A percentile compares a stretch with the other conserved stretches of the same genome.
These are phyloP conservation scores for Therioaphis trifolii DNA, from an alignment of 2,888 invertebrate genomes.

Conservation along the genomic window DNA sequence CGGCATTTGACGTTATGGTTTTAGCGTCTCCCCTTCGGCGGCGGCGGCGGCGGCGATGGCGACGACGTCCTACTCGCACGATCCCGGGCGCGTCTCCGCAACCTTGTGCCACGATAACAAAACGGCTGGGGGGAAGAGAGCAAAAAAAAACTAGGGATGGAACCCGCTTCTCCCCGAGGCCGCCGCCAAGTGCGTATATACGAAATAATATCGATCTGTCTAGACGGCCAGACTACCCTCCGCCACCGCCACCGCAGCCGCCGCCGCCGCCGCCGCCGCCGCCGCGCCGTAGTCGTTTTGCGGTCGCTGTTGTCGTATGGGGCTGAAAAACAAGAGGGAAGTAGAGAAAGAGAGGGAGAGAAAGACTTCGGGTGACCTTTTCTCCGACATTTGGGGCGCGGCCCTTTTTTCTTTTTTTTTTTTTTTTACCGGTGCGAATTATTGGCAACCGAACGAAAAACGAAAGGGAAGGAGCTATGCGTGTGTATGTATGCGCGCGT, in stretches of 20 bases:
- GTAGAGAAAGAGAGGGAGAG: not conserved
- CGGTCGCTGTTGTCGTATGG: conserved; percentile 24
- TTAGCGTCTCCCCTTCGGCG: not conserved
- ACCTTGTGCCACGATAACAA: not conserved
- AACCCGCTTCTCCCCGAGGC: conserved; percentile 30
- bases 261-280: no score
- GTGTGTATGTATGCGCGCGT: not conserved
- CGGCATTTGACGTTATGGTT: conserved; percentile 14
- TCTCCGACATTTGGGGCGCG: conserved; percentile 33
- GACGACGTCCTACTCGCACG: no score
- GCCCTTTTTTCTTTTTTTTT: no score
- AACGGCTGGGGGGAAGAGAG: no score
- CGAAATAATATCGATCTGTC: conserved; percentile 57
- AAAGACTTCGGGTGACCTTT: conserved; percentile 45
- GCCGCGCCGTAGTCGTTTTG: no score
- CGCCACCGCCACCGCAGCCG: not conserved
- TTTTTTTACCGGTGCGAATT: conserved; percentile 18
- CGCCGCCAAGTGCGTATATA: not conserved
- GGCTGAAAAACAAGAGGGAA: not conserved
- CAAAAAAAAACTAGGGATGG: no score
- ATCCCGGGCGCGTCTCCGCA: not conserved
- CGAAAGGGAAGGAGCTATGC: conserved; percentile 24
- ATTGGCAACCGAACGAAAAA: conserved; percentile 29
- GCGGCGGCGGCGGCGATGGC: no score
- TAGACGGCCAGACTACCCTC: conserved; percentile 54